phyloP scores from a whole-genome alignment of 2,888 invertebrate genomes.

The Phytoseiulus persimilis region DNA sequence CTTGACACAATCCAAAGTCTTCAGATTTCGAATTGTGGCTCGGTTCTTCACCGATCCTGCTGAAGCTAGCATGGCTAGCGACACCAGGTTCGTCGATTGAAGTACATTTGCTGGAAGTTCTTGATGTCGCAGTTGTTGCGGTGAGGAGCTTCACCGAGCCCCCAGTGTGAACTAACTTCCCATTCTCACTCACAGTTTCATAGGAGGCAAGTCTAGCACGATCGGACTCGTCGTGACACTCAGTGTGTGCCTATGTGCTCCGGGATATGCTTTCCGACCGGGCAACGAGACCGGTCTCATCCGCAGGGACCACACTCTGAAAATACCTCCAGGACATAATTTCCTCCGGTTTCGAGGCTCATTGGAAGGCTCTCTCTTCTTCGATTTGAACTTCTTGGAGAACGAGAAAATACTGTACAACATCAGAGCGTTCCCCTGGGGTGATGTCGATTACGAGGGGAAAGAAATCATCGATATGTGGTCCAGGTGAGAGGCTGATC shows the following conservation, averaged over 20 bases:
- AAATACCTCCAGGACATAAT: conserved; percentile 11
- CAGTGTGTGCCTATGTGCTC: neutral
- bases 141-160: too few species aligned
- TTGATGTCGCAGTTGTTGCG: too few species aligned
- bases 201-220: too few species aligned
- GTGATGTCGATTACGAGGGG: conserved; percentile 29
- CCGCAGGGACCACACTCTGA: neutral
- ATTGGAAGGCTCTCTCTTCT: conserved; percentile 13
- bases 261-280: neutral
- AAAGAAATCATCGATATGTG: conserved; percentile 28
- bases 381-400: conserved; percentile 24
- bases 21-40: neutral
- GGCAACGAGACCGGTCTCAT: conserved; percentile 26
- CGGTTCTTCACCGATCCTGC: neutral
- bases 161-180: too few species aligned
- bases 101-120: neutral
- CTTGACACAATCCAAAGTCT: neutral
- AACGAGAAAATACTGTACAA: neutral
- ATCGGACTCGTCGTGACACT: neutral
- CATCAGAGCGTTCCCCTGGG: conserved; percentile 28
- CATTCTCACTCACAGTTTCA: too few species aligned
- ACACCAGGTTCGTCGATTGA: neutral
- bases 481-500: neutral
- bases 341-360: neutral
- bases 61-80: neutral